Base-by-base conservation (phyloP, 2,888 invertebrate species). In the Gandaritis pyraliata region DNA sequence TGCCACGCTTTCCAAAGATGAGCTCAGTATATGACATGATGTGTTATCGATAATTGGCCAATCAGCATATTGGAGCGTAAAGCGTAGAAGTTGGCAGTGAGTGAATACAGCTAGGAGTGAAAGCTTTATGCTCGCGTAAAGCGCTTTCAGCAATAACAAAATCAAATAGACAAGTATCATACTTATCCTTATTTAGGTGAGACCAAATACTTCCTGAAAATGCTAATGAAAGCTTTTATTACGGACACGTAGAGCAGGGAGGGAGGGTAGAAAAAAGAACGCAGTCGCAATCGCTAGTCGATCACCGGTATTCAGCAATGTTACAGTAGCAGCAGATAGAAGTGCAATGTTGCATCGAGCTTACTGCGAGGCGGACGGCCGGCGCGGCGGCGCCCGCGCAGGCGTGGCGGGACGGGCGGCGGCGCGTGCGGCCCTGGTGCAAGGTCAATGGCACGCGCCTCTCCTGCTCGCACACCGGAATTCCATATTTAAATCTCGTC, bases 401-500 rank as follows among this genome's bases (percentile, higher is more conserved):
- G 69, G 77, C 76, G 80, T 29, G 63, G 86, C 89, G 88, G 29
- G 46, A 3, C 29, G 75, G 76, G 72, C 49, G 51, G 46, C 46
- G 63, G 86, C 89, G 88, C 90, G 88, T 85, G 89, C 85, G 87
- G 86, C 86, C 86, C 84, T 85, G 82, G 83, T 74, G 85, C 91
- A 90, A 90, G 90, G 91, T 92, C 91, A 92, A 90, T 92, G 90
- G 90, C 91, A 90, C 88, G 88, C 88, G 86, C 77, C 88, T 87
- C 86, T 91, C 91, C 87, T 85, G 85, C 91, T 91, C 91, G 87
- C 90, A 90, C 92, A 90, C 91, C 91, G 91, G 91, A 90, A 92
- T 92, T 90, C 92, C 92, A 92, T 91, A 91, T 92, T 92, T 92
- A 91, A 92, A 91, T 91, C 90, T 90, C 90, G 90, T 88, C 91